Percentiles rank a stretch among this genome's conserved stretches.
Conservation (phyloP, 2,797 vertebrate genomes). For the Cyclura pinguis region DNA sequence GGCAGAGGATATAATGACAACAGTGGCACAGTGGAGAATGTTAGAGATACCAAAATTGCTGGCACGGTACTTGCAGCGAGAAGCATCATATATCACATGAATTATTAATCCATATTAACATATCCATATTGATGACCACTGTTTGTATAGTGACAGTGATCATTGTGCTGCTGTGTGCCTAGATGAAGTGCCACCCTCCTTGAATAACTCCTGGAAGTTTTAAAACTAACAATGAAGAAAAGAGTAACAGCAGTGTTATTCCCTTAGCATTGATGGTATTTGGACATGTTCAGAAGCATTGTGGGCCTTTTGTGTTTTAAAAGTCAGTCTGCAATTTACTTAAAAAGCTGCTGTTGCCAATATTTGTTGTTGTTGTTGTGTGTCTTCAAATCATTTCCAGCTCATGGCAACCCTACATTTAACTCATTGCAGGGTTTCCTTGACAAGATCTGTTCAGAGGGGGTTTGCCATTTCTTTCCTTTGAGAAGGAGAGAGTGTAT, state of each 20-base stretch:
- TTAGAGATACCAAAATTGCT: neutral
- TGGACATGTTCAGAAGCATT: neutral
- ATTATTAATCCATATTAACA: neutral
- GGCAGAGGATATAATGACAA: too few species aligned
- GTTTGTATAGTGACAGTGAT: neutral
- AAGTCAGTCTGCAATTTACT: neutral
- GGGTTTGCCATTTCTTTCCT: too few species aligned
- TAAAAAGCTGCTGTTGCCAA: neutral
- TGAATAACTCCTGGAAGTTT: neutral
- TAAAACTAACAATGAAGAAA: neutral
- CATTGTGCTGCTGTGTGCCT: neutral
- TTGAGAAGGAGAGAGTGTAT: too few species aligned
- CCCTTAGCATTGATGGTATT: neutral
- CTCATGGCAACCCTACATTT: too few species aligned
- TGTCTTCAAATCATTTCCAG: too few species aligned
- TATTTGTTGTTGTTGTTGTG: too few species aligned
- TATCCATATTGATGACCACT: neutral
- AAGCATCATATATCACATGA: neutral
- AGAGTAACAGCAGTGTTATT: neutral
- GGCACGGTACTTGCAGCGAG: neutral
- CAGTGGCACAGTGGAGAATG: neutral
- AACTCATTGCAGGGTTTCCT: too few species aligned
- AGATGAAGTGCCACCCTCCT: neutral
- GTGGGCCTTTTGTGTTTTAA: neutral
- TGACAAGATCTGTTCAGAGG: too few species aligned